phyloP scores from a whole-genome alignment of 2,797 vertebrate genomes.

The Lepus townsendii region DNA sequence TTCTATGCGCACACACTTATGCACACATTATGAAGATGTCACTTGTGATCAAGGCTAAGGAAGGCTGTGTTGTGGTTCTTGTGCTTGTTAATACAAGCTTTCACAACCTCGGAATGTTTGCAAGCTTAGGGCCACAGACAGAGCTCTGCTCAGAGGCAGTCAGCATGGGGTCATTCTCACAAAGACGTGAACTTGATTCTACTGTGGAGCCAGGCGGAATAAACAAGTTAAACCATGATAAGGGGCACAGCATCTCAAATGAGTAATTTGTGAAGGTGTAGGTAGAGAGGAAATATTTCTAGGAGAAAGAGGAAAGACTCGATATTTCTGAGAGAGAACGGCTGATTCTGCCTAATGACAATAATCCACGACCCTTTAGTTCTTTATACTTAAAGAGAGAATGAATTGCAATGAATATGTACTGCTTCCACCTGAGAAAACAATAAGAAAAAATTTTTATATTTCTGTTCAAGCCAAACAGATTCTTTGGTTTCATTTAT shows the following conservation, averaged over 20 bases:
- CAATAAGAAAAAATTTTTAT: not conserved
- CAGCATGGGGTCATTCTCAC: not conserved
- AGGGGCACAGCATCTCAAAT: not conserved
- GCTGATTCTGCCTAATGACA: conserved; percentile 1
- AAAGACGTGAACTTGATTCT: not conserved
- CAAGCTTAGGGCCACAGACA: not conserved
- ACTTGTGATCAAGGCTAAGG: not conserved
- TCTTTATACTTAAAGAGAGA: conserved; percentile 23
- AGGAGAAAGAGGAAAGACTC: not conserved
- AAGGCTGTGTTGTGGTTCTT: not conserved
- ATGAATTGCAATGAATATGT: not conserved
- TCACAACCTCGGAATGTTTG: not conserved
- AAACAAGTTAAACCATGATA: not conserved
- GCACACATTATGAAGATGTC: not conserved
- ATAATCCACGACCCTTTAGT: not conserved
- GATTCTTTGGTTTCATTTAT: not conserved
- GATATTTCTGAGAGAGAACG: not conserved
- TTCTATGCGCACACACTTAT: fast-evolving
- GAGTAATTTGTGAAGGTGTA: not conserved
- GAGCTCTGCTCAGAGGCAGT: not conserved
- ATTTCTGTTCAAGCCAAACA: conserved; percentile 28
- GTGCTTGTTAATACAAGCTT: not conserved
- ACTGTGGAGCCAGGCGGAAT: not conserved
- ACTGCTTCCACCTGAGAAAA: conserved; percentile 34
- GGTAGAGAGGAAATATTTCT: not conserved